Base-by-base conservation (phyloP, 2,888 invertebrate species). In the Masnerella sp. region DNA sequence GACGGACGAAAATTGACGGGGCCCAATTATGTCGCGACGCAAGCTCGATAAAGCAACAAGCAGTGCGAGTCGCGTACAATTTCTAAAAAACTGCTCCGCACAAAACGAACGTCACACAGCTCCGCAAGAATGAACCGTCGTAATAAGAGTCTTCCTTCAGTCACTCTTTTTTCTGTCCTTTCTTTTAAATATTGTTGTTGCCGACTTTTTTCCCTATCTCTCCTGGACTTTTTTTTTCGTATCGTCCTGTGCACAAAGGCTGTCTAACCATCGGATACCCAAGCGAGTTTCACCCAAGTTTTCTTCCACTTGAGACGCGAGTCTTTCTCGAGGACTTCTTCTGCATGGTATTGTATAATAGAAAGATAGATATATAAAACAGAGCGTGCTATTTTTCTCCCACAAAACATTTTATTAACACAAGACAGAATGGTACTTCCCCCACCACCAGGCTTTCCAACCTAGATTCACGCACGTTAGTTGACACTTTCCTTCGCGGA, bases 261-360 rank as follows among this genome's bases (percentile, higher is more conserved):
- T 64, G 51, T 70, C 56, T 52, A 54, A 61, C 65, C 54, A 49
- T 52, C 51, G 45, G 59, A 59, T 51, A 71, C 59, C 64, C 58
- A 64, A 64, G 70, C 51, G 34, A 61, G 40, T 54, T 67, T 51
- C 20, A 61, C 54, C 65, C 59, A 58, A 59, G 65, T 59, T 65
- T 52, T 65, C 56, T 65, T 59, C 42, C 22, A 65, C 51, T 72
- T 47, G 59, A 67, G 54, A 67, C 52, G 54, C 47, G 30, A 61
- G 15, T 40, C 45, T 72, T 47, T 72, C 40, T 54, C 34, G 38
- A 43, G 47, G 47, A 38, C 51, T 40, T 67, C 47, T 72, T 45
- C 38, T 59, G 45, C 64, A 59, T 59, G 65, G 54, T 40, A 59
- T 65, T 54, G 47, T 72, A 47, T 47, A 40, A 58, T 54, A 69